Evolutionary conservation across 1,140 invertebrate genomes (phyloP), one percentile per base, ranked within the genome.

Genomic region (Drosophila kepulauana): DNA sequence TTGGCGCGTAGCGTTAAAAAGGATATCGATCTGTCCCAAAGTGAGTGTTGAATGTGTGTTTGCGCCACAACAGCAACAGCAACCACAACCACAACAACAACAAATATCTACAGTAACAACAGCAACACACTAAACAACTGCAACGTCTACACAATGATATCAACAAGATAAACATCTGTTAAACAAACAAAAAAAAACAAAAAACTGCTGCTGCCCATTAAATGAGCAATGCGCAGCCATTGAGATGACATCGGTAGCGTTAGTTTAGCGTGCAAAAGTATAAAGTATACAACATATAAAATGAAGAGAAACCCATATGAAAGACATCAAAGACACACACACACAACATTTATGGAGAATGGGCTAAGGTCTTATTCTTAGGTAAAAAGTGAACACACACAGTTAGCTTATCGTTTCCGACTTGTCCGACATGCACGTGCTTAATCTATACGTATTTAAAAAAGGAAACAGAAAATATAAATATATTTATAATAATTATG

Each of bases 1-100:
- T 95, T 98, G 81, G 96, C 97, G 63, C 95, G 92, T 30, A 92
- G 91, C 66, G 91, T 92, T 0, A 93, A 92, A 59, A 93, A 93
- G 66, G 92, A 93, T 75, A 90, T 92, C 7, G 92, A 93, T 81
- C 64, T 92, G 61, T 87, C 92, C 70, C 91, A 92, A 81, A 92
- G 84, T 70, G 92, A 93, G 72, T 93, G 92, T 85, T 93, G 81
- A 88, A 78, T 43, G 58, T 33, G 35, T 33, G 35, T 41, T 4
- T 38, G n/a, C 35, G 61, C 67, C 52, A 80, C 58, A 70, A 48
- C 46, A 75, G 41, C 54, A 70, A 43, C 52, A 48, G 38, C 4
- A 57, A 54, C 49, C 20, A 59, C 54, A 79, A 59, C 7, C 2
- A 59, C 58, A 52, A 59, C 45, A 59, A 56, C 16, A 28, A 28